phyloP scores from a whole-genome alignment of 2,888 invertebrate species.

The Cybosia mesomella region DNA sequence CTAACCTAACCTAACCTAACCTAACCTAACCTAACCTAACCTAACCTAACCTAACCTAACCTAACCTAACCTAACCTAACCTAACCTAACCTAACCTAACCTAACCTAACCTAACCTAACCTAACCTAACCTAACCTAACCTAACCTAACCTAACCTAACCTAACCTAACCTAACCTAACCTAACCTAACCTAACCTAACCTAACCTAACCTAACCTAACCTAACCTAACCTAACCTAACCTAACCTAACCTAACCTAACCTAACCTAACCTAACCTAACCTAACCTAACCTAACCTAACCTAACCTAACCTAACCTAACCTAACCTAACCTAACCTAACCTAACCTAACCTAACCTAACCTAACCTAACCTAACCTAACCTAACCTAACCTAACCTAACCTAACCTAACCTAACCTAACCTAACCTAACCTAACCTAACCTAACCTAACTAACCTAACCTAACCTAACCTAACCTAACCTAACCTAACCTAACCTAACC shows the following conservation, averaged over 20 bases:
- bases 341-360: conserved; percentile 20
- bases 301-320: conserved; percentile 20
- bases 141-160: conserved; percentile 22
- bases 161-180: conserved; percentile 26
- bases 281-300: conserved; percentile 20
- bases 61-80: conserved; percentile 21
- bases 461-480: conserved; percentile 16
- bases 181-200: conserved; percentile 25
- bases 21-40: conserved; percentile 1
- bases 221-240: conserved; percentile 26
- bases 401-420: conserved; percentile 20
- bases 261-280: conserved; percentile 25
- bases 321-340: conserved; percentile 20
- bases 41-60: conserved; percentile 21
- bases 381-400: conserved; percentile 20
- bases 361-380: conserved; percentile 20
- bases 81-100: conserved; percentile 21
- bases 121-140: conserved; percentile 21
- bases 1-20: conserved; percentile 11
- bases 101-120: conserved; percentile 21
- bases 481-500: conserved; percentile 16
- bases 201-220: conserved; percentile 26
- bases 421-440: conserved; percentile 20
- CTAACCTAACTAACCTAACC: conserved; percentile 18
- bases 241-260: conserved; percentile 26